Base-by-base conservation (phyloP, 1,140 invertebrate genomes). In the Ridgeia piscesae region DNA sequence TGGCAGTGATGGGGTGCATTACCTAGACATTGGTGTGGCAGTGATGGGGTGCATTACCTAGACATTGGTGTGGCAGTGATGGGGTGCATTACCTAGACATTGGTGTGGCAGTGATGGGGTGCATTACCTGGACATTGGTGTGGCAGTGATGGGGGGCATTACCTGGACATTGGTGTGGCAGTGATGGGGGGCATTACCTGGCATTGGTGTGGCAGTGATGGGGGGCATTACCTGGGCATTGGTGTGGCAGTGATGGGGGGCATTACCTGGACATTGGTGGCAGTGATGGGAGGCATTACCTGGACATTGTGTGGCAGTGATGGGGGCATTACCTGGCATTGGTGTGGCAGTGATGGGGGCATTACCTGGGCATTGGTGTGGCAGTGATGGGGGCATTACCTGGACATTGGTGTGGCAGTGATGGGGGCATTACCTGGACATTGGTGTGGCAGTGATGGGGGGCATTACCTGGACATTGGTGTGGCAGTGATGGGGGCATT, bases 171-270 rank as follows among this genome's bases (percentile, higher is more conserved):
- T 91, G 91, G 91, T 34, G 35, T 48, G 33, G 34, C 58, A 91
- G 91, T 14, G 34, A 33, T 33, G 34, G 31, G 34, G 27, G 14
- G 34, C n/a, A n/a, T n/a, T n/a, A n/a, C n/a, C n/a, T n/a, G n/a
- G n/a, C n/a, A n/a, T n/a, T n/a, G n/a, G n/a, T n/a, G n/a, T n/a
- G 89, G 11, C 14, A 17, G 17, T 33, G 34, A 91, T n/a, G n/a
- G n/a, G 34, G 91, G 91, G n/a, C 34, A 48, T 33, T 35, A 91
- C 91, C 91, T 91, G 34, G 21, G 91, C 42, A 9, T 14, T 91
- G 91, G 91, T 34, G 35, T 48, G 33, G 34, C 58, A 91, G 91
- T 14, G 34, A 33, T 33, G 34, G 31, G 34, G 27, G 14, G 34
- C n/a, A n/a, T n/a, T n/a, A n/a, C n/a, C n/a, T n/a, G n/a, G n/a